These are phyloP conservation scores for Catharus bicknelli DNA, from an alignment of 2,113 vertebrate genomes.

Conservation along the genomic window DNA sequence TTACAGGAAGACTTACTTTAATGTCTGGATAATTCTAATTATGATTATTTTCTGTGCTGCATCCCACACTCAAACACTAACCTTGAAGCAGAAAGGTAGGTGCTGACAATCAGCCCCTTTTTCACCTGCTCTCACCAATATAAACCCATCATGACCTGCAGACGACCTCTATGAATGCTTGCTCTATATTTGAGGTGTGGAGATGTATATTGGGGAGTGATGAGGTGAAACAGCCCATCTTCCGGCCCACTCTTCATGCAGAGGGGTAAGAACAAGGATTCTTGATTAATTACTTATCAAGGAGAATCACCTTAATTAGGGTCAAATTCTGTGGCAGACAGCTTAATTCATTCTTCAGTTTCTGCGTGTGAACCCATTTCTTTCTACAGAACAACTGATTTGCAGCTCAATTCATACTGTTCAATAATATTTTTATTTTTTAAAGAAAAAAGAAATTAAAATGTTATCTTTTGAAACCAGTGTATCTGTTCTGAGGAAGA, in stretches of 20 bases:
- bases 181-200: rapidly evolving
- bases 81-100: background rate
- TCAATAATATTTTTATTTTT: background rate
- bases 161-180: background rate
- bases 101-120: background rate
- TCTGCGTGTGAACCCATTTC: background rate
- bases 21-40: background rate
- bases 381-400: background rate
- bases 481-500: background rate
- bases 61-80: background rate
- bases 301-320: slow-evolving; percentile 79
- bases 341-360: slow-evolving; percentile 28
- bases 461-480: background rate
- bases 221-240: background rate
- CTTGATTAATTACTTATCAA: slow-evolving; percentile 83
- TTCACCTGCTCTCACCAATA: background rate
- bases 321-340: background rate
- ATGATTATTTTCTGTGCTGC: background rate
- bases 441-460: background rate
- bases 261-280: background rate
- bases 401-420: background rate
- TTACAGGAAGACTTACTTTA: background rate
- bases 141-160: background rate
- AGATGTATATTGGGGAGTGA: background rate
- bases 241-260: background rate